Conservation (phyloP, 2,888 invertebrate species). For the Ptychoptera albimana region DNA sequence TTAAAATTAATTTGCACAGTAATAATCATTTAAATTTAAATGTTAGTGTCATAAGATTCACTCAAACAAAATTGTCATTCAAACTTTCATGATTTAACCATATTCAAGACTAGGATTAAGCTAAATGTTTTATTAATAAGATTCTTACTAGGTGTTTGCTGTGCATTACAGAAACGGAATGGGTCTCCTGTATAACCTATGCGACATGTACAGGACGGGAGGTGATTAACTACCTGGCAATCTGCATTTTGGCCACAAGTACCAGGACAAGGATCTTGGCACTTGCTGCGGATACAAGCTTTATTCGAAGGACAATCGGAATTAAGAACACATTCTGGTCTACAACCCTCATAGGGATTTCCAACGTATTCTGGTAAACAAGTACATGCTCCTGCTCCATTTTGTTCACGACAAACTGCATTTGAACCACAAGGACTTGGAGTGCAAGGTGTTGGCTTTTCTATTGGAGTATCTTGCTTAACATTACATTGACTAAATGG, state of each 20-base stretch:
- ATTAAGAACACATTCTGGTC: conserved; percentile 56
- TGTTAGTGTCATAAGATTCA: too few relatives aligned
- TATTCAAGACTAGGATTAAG: too few relatives aligned
- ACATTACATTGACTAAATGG: conserved; percentile 48
- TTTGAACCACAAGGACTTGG: conserved; percentile 59
- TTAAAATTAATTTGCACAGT: too few relatives aligned
- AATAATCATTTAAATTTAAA: too few relatives aligned
- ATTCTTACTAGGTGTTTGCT: conserved; percentile 24
- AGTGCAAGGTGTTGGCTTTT: conserved; percentile 43
- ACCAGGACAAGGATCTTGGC: conserved; percentile 59
- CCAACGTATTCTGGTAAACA: conserved; percentile 56
- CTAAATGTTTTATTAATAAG: background rate
- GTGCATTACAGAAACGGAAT: conserved; percentile 35
- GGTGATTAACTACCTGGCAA: conserved; percentile 54
- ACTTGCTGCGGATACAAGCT: conserved; percentile 58
- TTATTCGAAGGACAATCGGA: conserved; percentile 55
- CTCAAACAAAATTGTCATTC: too few relatives aligned
- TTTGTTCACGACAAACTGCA: conserved; percentile 49
- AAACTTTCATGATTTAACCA: too few relatives aligned
- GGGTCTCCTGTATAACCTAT: conserved; percentile 47
- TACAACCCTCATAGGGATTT: conserved; percentile 61
- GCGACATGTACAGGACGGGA: conserved; percentile 49
- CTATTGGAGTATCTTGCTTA: conserved; percentile 26
- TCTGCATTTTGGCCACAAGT: conserved; percentile 58
- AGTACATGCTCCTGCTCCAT: conserved; percentile 51